Conservation (phyloP, 2,797 vertebrate species). For the Enoplosus armatus region DNA sequence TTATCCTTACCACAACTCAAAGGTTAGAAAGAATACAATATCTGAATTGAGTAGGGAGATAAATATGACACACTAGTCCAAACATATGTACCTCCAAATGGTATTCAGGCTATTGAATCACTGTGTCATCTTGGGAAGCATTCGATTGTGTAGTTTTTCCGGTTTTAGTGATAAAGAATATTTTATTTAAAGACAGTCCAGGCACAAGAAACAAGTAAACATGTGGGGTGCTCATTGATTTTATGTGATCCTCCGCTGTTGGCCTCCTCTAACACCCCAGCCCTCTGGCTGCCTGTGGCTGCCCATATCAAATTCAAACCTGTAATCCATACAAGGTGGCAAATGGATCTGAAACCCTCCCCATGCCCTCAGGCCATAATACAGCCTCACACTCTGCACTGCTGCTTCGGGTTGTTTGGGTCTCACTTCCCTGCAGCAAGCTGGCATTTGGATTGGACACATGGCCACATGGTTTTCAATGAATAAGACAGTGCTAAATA, state of each 20-base stretch:
- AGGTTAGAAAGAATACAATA: neutral
- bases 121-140: neutral
- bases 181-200: slow-evolving; percentile 21
- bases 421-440: slow-evolving; percentile 45
- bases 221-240: slow-evolving; percentile 28
- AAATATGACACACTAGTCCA: neutral
- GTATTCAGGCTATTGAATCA: slow-evolving; percentile 2
- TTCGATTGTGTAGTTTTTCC: slow-evolving; percentile 28
- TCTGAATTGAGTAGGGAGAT: slow-evolving; percentile 13
- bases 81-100: neutral
- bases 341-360: slow-evolving; percentile 55
- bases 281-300: slow-evolving; percentile 49
- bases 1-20: slow-evolving; percentile 20
- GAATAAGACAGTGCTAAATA: slow-evolving; percentile 20
- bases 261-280: slow-evolving; percentile 10
- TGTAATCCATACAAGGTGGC: slow-evolving; percentile 73
- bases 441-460: slow-evolving; percentile 23
- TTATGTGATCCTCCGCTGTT: slow-evolving; percentile 37
- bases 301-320: slow-evolving; percentile 64
- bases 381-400: slow-evolving; percentile 39
- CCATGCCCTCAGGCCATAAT: slow-evolving; percentile 61
- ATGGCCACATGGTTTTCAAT: slow-evolving; percentile 22
- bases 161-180: slow-evolving; percentile 5
- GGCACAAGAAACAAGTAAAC: slow-evolving; percentile 29
- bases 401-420: slow-evolving; percentile 50